Conservation (phyloP, 2,113 vertebrate species). For the Sus scrofa region DNA sequence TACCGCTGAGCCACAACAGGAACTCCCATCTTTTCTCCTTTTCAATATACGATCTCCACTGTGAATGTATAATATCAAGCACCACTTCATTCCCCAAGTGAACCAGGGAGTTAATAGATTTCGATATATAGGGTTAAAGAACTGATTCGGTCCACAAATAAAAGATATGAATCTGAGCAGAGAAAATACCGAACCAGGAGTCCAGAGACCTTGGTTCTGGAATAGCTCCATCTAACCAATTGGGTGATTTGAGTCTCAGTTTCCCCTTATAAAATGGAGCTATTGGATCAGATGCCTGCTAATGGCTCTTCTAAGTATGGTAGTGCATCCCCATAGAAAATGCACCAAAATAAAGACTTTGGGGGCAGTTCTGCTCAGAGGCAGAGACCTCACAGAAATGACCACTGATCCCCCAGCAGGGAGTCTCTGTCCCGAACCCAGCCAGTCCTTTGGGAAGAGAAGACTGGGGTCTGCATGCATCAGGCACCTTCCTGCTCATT, state of each 20-base stretch:
- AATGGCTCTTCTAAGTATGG: not conserved
- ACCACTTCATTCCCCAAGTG: not conserved
- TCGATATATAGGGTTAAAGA: not conserved
- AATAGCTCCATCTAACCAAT: not conserved
- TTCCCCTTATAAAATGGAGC: constrained; percentile 21
- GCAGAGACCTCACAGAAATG: not conserved
- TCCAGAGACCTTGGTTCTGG: not conserved
- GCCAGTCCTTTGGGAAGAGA: not conserved
- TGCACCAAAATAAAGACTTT: not conserved
- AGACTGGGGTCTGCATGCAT: accelerated
- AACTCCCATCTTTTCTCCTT: not conserved
- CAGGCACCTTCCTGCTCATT: constrained; percentile 12
- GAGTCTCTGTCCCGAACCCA: not conserved
- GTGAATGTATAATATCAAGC: not conserved
- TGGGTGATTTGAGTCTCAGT: not conserved
- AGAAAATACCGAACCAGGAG: not conserved
- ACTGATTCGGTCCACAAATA: not conserved
- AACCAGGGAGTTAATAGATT: not conserved
- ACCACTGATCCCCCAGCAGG: not conserved
- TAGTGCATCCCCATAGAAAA: not conserved
- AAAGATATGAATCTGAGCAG: not conserved
- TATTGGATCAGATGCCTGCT: not conserved
- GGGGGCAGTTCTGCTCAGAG: not conserved
- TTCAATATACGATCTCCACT: not conserved
- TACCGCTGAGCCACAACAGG: no score